Base-by-base conservation (phyloP, 2,888 invertebrate species). In the Drosophila greeni region DNA sequence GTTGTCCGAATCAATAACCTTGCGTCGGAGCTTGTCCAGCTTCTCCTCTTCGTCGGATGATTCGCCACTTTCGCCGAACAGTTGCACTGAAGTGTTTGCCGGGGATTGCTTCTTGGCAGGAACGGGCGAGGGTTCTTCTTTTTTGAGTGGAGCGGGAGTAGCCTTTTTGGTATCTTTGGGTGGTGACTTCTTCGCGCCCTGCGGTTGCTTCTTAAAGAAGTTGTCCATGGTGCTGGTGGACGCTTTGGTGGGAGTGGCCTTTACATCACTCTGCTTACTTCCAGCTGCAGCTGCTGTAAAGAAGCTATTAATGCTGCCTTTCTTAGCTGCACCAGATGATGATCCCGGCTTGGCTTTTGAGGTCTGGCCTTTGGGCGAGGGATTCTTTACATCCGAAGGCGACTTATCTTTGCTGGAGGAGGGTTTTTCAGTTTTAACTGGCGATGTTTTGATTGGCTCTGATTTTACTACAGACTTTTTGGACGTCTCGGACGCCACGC, bases 41-140 rank as follows among this genome's bases (percentile, higher is more conserved):
- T 86, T 81, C 64, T 87, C 86, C 43, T 87, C 87, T 45, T 87
- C 87, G 59, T 87, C 87, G 1, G 87, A 87, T 1, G 88, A 87
- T 1, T 68, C 73, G 1, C 77, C 82, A 11, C 74, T 79, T 8
- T 84, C 83, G 1, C 66, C 76, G 39, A 88, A 87, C 4, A 87
- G 62, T 62, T 87, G 86, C 0, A 86, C 62, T 0, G 87, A 87
- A 0, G 74, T 77, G 61, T 87, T 85, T 4, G 62, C 72, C 1
- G 62, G 6, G 40, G 59, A 18, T 39, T 67, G 67, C 39, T 73
- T 72, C 18, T 75, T 70, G 7, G 26, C 43, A 34, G 55, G 18
- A 5, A 16, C 24, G 0, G 33, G 20, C 3, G 56, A 29, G 9
- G 42, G 7, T 14, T 54, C 31, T 5, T 42, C 43, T 5, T 54